phyloP scores from a whole-genome alignment of 2,888 invertebrate genomes.

The Odontocolon sp. region DNA sequence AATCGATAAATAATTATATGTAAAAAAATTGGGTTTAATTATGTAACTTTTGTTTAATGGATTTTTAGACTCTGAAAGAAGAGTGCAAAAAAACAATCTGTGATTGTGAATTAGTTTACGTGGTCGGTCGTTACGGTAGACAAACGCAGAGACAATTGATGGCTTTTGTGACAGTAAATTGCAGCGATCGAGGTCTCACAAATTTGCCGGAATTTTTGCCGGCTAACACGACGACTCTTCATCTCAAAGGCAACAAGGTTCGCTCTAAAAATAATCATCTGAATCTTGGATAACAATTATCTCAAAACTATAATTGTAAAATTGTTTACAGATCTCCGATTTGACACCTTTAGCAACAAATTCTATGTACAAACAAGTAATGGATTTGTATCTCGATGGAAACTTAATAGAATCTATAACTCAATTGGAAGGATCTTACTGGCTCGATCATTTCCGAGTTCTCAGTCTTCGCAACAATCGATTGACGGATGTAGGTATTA shows the following conservation, averaged over 20 bases:
- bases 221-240: slow-evolving; percentile 85
- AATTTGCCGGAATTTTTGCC: slow-evolving; percentile 85
- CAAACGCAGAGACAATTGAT: slow-evolving; percentile 79
- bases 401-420: slow-evolving; percentile 87
- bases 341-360: slow-evolving; percentile 85
- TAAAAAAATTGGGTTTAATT: too few relatives aligned
- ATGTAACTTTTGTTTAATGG: slow-evolving; percentile 26
- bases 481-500: slow-evolving; percentile 85
- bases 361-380: slow-evolving; percentile 85
- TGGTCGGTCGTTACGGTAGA: slow-evolving; percentile 82
- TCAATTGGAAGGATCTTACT: slow-evolving; percentile 88
- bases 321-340: slow-evolving; percentile 83
- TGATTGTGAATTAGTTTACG: slow-evolving; percentile 85
- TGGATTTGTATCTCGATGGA: slow-evolving; percentile 89
- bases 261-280: too few relatives aligned
- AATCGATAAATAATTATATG: too few relatives aligned
- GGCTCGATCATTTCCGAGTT: slow-evolving; percentile 89
- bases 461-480: slow-evolving; percentile 89
- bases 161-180: slow-evolving; percentile 87
- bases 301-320: slow-evolving; percentile 12
- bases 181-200: slow-evolving; percentile 83
- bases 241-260: slow-evolving; percentile 86
- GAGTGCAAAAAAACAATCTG: slow-evolving; percentile 85
- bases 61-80: slow-evolving; percentile 82
- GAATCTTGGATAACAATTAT: background rate